Evolutionary conservation across 2,888 invertebrate species (phyloP).

Genomic region (Chymomyza procnemis): DNA sequence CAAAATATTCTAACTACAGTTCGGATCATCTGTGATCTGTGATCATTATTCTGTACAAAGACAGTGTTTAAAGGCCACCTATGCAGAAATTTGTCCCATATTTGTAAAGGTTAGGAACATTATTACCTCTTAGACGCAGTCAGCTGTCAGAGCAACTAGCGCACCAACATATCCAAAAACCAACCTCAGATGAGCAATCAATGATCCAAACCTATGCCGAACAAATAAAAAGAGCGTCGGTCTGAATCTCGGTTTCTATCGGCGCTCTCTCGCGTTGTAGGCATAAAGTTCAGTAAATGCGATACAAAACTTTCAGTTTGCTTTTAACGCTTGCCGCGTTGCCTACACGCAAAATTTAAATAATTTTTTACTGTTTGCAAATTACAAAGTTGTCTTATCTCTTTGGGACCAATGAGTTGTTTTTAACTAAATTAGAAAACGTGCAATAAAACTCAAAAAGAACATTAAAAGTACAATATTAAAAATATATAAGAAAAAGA

Average conservation of each 20-base stretch:
- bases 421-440: background rate
- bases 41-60: no score
- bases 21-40: no score
- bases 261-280: background rate
- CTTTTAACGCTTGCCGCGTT: conserved; percentile 55
- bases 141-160: background rate
- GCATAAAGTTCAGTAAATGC: conserved; percentile 50
- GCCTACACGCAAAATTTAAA: conserved; percentile 16
- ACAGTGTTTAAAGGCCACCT: background rate
- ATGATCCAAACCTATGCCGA: conserved; percentile 1
- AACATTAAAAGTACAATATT: conserved; percentile 2
- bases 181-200: background rate
- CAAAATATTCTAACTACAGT: no score
- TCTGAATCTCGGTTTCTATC: conserved; percentile 7
- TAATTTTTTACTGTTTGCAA: background rate
- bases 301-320: conserved; percentile 67
- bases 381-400: background rate
- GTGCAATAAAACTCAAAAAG: background rate
- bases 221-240: background rate
- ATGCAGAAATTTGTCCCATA: background rate
- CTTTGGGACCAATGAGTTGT: background rate
- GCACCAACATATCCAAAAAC: background rate
- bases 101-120: no score
- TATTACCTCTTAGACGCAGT: background rate
- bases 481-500: background rate